Evolutionary conservation across 1,140 invertebrate genomes (phyloP), one percentile per base, ranked within the genome.

Genomic region (Harlomillsia oculata): DNA sequence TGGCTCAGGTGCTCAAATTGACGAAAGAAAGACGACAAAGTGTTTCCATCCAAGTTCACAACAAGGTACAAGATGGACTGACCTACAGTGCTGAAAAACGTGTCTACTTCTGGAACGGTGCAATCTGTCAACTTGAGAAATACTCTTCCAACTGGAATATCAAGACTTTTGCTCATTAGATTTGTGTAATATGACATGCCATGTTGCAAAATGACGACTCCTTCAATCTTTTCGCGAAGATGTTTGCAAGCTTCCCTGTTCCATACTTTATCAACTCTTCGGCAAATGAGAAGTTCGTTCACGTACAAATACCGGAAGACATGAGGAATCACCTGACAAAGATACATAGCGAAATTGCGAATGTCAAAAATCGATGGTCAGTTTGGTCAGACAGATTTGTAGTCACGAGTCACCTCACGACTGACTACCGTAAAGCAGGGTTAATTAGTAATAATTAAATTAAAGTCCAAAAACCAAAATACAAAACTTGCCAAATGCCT

Each of bases 61-160:
- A 58, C 25, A 13, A 52, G 43, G 20, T 45, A 28, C 20, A 41
- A 13, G 23, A 58, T 52, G 11, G 56, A 58, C 14, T 44, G 49
- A 3, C 56, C 56, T 2, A 58, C 48, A 1, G 13, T 13, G 16
- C 34, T 21, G 29, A 58, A 58, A 32, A 58, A 58, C 9, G 21
- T 45, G 16, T 30, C 11, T 0, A 41, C 37, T 5, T 21, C 11
- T 16, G 40, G 16, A 25, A 44, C 49, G 18, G 21, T 20, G 48
- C 51, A 34, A 34, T 58, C 41, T 23, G 21, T 18, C 20, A 58
- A 29, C 18, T 52, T 58, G 5, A 58, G 37, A 21, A 58, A 58
- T n/a, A 58, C 32, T 34, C 56, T 26, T 40, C 56, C 56, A 34
- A 58, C 39, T 2, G 56, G 56, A 45, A 58, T 37, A 45, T 58